Conservation (phyloP, 1,140 invertebrate genomes). For the Diorhabda carinulata region DNA sequence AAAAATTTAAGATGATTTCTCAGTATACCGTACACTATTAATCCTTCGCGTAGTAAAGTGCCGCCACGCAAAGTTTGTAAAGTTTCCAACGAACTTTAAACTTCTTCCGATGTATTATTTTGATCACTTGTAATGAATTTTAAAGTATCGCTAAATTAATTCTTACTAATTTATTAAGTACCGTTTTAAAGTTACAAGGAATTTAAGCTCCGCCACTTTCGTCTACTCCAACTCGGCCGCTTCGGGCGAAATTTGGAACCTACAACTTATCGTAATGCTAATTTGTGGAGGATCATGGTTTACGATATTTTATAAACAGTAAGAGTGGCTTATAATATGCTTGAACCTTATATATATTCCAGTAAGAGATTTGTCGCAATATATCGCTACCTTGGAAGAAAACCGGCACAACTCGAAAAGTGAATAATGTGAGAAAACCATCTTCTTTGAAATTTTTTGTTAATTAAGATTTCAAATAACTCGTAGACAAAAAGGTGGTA, state of each 20-base stretch:
- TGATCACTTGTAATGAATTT: constrained; percentile 17
- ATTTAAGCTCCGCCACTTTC: constrained; percentile 9
- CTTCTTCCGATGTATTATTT: constrained; percentile 16
- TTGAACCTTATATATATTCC: too few species aligned
- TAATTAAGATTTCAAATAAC: too few species aligned
- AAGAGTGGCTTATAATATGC: neutral
- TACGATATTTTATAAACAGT: neutral
- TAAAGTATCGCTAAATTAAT: constrained; percentile 17
- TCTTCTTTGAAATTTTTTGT: too few species aligned
- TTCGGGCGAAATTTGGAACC: neutral
- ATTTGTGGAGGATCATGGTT: neutral
- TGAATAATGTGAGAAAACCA: too few species aligned
- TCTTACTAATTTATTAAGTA: constrained; percentile 19
- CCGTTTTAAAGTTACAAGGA: constrained; percentile 14
- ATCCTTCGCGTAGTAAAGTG: constrained; percentile 10
- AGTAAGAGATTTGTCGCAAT: too few species aligned
- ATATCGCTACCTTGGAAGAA: too few species aligned
- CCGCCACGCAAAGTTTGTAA: constrained; percentile 10
- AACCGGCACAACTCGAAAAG: too few species aligned
- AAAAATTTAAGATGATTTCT: too few species aligned
- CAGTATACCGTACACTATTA: constrained; percentile 2
- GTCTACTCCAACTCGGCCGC: neutral
- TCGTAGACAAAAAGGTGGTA: too few species aligned
- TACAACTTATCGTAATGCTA: neutral
- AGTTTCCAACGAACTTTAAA: neutral